Evolutionary conservation across 1,140 invertebrate species (phyloP).

Genomic region (Monochamus saltuarius): DNA sequence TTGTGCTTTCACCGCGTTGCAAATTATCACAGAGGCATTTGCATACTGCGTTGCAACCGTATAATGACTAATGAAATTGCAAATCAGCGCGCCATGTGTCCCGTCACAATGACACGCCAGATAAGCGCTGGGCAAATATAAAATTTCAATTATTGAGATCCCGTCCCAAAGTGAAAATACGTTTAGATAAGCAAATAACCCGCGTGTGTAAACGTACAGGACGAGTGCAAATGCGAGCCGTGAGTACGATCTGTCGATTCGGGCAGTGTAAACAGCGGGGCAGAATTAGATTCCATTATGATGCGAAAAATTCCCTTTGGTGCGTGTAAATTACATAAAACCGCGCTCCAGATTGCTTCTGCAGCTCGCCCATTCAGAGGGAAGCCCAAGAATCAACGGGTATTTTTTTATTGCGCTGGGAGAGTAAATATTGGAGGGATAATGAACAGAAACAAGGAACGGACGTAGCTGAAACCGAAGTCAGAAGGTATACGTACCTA

Average conservation of each 20-base stretch:
- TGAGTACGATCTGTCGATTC: background rate
- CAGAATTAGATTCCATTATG: background rate
- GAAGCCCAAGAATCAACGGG: too few relatives aligned
- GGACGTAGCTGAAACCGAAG: too few relatives aligned
- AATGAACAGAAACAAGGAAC: too few relatives aligned
- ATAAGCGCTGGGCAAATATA: constrained; percentile 25
- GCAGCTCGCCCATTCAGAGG: too few relatives aligned
- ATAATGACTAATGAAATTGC: constrained; percentile 30
- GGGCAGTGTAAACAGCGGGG: background rate
- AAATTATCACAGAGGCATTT: constrained; percentile 4
- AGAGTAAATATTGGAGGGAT: too few relatives aligned
- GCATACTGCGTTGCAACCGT: constrained; percentile 24
- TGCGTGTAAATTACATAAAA: too few relatives aligned
- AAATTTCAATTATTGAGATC: constrained; percentile 27
- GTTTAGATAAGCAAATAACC: constrained; percentile 15
- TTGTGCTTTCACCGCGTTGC: too few relatives aligned
- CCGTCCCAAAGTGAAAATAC: constrained; percentile 11
- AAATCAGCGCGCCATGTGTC: too few relatives aligned
- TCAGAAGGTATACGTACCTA: too few relatives aligned
- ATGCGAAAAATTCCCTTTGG: too few relatives aligned
- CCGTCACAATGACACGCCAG: constrained; percentile 10
- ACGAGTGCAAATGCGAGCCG: constrained; percentile 7
- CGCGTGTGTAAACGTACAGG: constrained; percentile 5
- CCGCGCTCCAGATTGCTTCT: too few relatives aligned
- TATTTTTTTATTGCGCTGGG: too few relatives aligned